A percentile compares a stretch with the other conserved stretches of the same genome.
These are phyloP conservation scores for Gila robusta DNA, from an alignment of 2,797 vertebrate genomes.

Conservation along the genomic window DNA sequence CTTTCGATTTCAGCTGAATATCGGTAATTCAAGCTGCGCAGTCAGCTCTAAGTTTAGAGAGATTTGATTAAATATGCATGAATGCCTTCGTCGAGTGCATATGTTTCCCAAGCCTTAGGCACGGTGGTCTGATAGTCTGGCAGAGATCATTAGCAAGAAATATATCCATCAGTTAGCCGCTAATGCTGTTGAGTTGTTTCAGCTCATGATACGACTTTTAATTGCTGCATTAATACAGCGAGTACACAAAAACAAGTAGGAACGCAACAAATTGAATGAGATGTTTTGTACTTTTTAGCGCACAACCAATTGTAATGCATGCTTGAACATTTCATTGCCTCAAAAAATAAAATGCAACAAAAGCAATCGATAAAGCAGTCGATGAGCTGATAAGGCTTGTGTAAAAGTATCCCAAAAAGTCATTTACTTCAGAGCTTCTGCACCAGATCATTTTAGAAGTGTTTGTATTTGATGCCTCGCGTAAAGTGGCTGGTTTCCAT, in stretches of 20 bases:
- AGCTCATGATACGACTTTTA: conserved; percentile 3
- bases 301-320: neutral
- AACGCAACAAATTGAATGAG: neutral
- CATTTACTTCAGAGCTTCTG: neutral
- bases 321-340: neutral
- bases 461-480: conserved; percentile 7
- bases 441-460: conserved; percentile 8
- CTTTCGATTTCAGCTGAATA: conserved; percentile 79
- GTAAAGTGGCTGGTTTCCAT: conserved; percentile 31
- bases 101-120: conserved; percentile 53
- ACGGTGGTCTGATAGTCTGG: conserved; percentile 28
- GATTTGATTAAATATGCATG: conserved; percentile 84
- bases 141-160: conserved; percentile 45
- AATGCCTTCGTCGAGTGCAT: conserved; percentile 57
- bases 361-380: conserved; percentile 7
- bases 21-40: conserved; percentile 80
- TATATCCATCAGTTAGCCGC: conserved; percentile 21
- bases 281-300: neutral
- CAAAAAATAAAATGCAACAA: conserved; percentile 19
- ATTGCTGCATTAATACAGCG: conserved; percentile 16
- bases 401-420: conserved; percentile 31
- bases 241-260: neutral
- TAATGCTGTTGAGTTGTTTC: conserved; percentile 56
- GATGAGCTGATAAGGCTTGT: conserved; percentile 8
- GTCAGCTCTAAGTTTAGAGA: conserved; percentile 77